A percentile compares a stretch with the other conserved stretches of the same genome.
Conservation (phyloP, 2,113 vertebrate species). For the Antechinus flavipes region DNA sequence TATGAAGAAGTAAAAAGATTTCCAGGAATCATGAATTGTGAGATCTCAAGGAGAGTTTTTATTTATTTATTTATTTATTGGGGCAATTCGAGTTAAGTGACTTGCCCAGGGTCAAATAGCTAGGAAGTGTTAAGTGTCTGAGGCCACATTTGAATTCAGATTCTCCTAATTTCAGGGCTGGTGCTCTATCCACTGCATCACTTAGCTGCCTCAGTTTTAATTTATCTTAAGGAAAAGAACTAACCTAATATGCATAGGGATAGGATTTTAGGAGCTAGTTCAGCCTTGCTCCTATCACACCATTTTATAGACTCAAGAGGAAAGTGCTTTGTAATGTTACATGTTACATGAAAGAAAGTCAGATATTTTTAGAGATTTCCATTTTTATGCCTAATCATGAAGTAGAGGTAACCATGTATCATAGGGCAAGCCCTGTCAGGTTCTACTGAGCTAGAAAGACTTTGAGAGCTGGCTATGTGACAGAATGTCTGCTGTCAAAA, state of each 20-base stretch:
- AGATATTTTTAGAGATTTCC: neutral
- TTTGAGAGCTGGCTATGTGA: neutral
- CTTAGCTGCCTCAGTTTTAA: neutral
- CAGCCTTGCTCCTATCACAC: neutral
- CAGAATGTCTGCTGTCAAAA: neutral
- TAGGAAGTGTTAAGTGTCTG: no score
- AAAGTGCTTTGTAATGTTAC: neutral
- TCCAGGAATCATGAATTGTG: neutral
- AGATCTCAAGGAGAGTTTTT: neutral
- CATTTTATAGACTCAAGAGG: neutral
- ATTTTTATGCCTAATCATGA: neutral
- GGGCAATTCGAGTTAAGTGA: no score
- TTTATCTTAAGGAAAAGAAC: neutral
- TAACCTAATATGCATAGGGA: neutral
- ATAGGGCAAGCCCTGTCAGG: neutral
- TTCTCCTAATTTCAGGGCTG: no score
- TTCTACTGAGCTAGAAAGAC: neutral
- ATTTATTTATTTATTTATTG: neutral
- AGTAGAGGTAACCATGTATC: neutral
- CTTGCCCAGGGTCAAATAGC: no score
- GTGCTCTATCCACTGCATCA: no score
- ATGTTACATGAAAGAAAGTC: neutral
- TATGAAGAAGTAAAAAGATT: neutral
- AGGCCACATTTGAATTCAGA: no score
- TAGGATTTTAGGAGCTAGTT: neutral